Evolutionary conservation across 2,888 invertebrate species (phyloP), one percentile per base, ranked within the genome.

Genomic region (Muscina levida): DNA sequence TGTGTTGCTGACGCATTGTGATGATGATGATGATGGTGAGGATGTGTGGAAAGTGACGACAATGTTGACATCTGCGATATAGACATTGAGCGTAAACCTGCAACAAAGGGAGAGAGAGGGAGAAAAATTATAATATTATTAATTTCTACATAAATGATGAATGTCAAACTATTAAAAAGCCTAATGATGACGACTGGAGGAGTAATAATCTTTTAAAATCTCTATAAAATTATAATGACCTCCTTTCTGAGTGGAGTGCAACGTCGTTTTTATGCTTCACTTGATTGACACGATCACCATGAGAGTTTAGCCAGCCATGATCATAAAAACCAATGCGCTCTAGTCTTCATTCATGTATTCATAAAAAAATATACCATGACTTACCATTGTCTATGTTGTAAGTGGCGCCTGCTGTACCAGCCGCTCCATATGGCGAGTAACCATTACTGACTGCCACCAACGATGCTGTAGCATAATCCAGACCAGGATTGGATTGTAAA

Each of bases 321-420:
- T n/a, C n/a, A 44, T n/a, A 65, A 42, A 56, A 24, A 65, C 10
- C 11, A 10, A 26, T 22, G 2, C 44, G 22, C 13, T 13, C 42
- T 44, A 4, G 17, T 6, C 24, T 22, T 5, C 42, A 10, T 56
- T 59, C 11, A 68, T 10, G 46, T 11, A 26, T 3, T 22, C 31
- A 37, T 37, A 31, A 44, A n/a, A n/a, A n/a, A n/a, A n/a, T n/a
- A n/a, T n/a, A n/a, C 8, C 67, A 65, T 70, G 84, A 87, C 90
- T 89, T 87, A 90, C 90, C 89, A 84, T 87, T 89, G 83, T 90
- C 90, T 84, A 90, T 84, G 79, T 84, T 85, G 65, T 87, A 88
- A 77, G 82, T 68, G 80, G 82, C 82, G 82, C 82, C 85, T 48
- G 80, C 66, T 48, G 86, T 65, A 8, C 84, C 83, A 72, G 82